phyloP scores from a whole-genome alignment of 37 sponge, comb jelly and placozoan genomes.

The Lycopodina hypogea region DNA sequence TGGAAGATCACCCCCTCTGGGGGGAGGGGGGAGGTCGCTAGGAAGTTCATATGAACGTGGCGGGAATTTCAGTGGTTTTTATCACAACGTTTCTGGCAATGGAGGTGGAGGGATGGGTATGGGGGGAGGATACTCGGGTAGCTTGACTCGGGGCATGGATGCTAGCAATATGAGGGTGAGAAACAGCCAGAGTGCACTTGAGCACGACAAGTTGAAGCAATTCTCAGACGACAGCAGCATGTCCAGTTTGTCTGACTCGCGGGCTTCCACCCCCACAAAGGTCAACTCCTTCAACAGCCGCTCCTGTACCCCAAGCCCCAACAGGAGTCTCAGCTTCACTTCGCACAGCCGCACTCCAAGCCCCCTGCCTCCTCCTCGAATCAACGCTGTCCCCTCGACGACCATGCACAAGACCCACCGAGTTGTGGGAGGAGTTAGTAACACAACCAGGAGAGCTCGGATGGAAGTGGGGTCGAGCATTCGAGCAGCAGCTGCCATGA shows the following conservation, averaged over 20 bases:
- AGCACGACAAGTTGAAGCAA: constrained; percentile 8
- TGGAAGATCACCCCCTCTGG: neutral
- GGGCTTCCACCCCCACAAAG: constrained; percentile 24
- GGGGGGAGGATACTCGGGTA: neutral
- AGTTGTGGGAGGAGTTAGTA: neutral
- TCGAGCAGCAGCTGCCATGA: neutral
- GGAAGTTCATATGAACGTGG: neutral
- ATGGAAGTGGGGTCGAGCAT: neutral
- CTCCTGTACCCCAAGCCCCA: constrained; percentile 31
- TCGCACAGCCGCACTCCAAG: constrained; percentile 29
- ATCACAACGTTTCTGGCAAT: neutral
- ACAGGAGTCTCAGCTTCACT: constrained; percentile 16
- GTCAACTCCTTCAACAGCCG: constrained; percentile 8
- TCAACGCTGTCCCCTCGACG: neutral
- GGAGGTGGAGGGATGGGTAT: neutral
- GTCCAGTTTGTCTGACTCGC: constrained; percentile 25
- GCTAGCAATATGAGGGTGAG: no score
- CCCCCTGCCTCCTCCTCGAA: neutral
- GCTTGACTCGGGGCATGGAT: neutral
- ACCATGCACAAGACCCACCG: neutral
- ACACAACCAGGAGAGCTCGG: neutral
- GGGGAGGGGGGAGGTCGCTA: neutral
- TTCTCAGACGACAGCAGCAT: constrained; percentile 36
- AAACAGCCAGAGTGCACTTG: neutral
- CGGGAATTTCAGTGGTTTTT: neutral